These are phyloP conservation scores for Rosalia funebris DNA, from an alignment of 2,888 invertebrate genomes.

Conservation along the genomic window DNA sequence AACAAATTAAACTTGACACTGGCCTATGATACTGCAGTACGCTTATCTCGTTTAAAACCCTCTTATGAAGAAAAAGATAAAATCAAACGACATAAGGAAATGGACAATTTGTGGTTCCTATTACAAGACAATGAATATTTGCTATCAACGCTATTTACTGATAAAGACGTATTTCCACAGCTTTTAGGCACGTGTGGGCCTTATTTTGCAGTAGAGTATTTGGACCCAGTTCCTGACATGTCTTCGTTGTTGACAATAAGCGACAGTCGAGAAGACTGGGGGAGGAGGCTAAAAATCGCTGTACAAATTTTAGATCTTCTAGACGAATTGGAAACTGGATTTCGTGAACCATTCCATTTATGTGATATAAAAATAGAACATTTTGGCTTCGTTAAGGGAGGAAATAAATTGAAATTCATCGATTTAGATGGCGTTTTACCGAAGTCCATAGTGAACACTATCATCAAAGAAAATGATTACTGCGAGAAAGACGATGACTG, in stretches of 20 bases:
- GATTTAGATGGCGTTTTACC: conserved; percentile 74
- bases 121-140: conserved; percentile 76
- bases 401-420: conserved; percentile 69
- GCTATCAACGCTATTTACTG: conserved; percentile 69
- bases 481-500: conserved; percentile 74
- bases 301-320: conserved; percentile 72
- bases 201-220: conserved; percentile 73
- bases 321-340: conserved; percentile 68
- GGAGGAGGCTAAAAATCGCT: conserved; percentile 67
- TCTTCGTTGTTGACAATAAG: conserved; percentile 67
- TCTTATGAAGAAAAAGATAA: conserved; percentile 62
- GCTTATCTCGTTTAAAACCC: conserved; percentile 65
- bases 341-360: conserved; percentile 71
- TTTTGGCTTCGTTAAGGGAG: conserved; percentile 68
- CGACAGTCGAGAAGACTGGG: conserved; percentile 69
- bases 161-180: conserved; percentile 72
- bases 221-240: conserved; percentile 68
- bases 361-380: conserved; percentile 77
- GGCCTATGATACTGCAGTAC: conserved; percentile 64
- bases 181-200: conserved; percentile 71
- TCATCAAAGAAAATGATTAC: conserved; percentile 60
- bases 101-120: conserved; percentile 72
- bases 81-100: conserved; percentile 64
- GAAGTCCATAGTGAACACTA: conserved; percentile 65
- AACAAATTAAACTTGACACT: conserved; percentile 68